Conservation (phyloP, 2,113 vertebrate species). For the Eonycteris spelaea region DNA sequence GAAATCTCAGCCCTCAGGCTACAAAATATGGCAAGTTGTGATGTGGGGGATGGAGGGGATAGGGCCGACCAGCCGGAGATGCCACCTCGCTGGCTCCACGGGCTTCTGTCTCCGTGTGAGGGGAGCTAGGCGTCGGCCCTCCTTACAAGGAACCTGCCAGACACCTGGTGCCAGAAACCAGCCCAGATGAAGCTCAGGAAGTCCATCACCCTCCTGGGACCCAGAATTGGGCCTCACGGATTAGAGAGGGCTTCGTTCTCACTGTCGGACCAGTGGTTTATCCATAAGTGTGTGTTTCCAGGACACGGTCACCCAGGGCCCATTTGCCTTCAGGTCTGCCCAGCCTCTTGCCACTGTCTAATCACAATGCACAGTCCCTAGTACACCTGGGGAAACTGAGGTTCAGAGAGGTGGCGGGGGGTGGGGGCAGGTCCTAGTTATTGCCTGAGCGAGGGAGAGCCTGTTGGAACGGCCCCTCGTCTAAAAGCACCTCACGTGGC, state of each 20-base stretch:
- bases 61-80: rapidly evolving
- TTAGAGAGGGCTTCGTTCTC: not conserved
- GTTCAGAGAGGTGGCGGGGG: too few relatives aligned
- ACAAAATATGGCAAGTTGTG: not conserved
- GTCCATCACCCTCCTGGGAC: not conserved
- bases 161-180: not conserved
- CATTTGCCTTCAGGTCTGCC: rapidly evolving
- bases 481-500: not conserved
- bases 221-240: not conserved
- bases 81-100: rapidly evolving
- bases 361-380: not conserved
- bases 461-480: rapidly evolving
- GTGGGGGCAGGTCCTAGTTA: not conserved
- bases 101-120: not conserved
- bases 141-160: not conserved
- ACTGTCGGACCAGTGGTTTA: not conserved
- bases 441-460: not conserved
- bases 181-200: not conserved
- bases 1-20: constrained; percentile 35
- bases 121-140: not conserved
- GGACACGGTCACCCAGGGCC: not conserved
- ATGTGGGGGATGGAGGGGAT: not conserved
- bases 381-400: not conserved
- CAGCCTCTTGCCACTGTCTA: not conserved
- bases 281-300: rapidly evolving